These are phyloP conservation scores for Neogobius melanostomus DNA, from an alignment of 2,113 vertebrate genomes.

Conservation along the genomic window DNA sequence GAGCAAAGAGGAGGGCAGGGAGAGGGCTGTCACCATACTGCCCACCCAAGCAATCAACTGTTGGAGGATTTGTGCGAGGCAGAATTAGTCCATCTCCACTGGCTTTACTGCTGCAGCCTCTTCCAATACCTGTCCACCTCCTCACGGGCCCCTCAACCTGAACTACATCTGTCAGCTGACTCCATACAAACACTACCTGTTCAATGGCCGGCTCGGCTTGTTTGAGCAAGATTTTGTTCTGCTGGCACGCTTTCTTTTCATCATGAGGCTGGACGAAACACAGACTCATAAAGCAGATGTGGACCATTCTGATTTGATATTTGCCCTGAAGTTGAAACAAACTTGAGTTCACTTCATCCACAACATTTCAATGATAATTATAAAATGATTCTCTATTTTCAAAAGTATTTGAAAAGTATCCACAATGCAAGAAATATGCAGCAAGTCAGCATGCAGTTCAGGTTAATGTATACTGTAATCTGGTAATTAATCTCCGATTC, in stretches of 20 bases:
- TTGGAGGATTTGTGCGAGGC: conserved; percentile 72
- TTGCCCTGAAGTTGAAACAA: not conserved
- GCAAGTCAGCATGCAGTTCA: too few relatives aligned
- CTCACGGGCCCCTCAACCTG: conserved; percentile 57
- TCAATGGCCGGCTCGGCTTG: conserved; percentile 43
- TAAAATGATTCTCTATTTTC: too few relatives aligned
- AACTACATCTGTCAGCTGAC: conserved; percentile 53
- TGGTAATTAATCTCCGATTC: too few relatives aligned
- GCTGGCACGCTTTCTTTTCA: conserved; percentile 5
- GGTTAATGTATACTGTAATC: too few relatives aligned
- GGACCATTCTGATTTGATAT: conserved; percentile 9
- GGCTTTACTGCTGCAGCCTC: conserved; percentile 58
- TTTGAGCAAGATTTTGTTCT: conserved; percentile 17
- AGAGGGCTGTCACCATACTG: conserved; percentile 67
- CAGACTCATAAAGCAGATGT: not conserved
- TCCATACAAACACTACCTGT: conserved; percentile 34
- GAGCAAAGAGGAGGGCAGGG: conserved; percentile 67
- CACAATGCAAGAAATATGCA: too few relatives aligned
- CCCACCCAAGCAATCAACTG: conserved; percentile 74
- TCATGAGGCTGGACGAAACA: conserved; percentile 7
- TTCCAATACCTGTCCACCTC: conserved; percentile 66
- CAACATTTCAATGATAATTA: too few relatives aligned
- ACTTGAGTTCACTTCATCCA: too few relatives aligned
- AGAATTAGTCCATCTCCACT: conserved; percentile 64
- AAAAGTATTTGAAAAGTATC: too few relatives aligned